These are phyloP conservation scores for Scaptomyza reducta DNA, from an alignment of 2,888 invertebrate genomes.

Conservation along the genomic window DNA sequence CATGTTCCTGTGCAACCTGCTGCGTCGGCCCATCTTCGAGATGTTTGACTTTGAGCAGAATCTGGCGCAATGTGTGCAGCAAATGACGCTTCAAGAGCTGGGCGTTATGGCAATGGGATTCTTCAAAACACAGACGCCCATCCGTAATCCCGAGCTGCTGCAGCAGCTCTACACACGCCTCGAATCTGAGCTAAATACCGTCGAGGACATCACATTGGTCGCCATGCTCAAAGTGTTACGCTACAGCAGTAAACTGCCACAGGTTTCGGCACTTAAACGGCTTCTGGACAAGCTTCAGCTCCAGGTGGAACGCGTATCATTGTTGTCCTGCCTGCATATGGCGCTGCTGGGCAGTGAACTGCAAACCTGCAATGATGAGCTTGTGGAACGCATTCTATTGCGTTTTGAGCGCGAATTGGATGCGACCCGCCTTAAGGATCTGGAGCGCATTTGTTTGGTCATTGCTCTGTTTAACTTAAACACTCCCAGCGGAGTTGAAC, in stretches of 20 bases:
- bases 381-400: slow-evolving; percentile 85
- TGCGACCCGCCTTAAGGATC: slow-evolving; percentile 88
- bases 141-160: slow-evolving; percentile 85
- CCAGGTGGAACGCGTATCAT: slow-evolving; percentile 87
- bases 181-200: slow-evolving; percentile 84
- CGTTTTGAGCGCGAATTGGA: slow-evolving; percentile 85
- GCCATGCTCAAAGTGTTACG: slow-evolving; percentile 87
- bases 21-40: slow-evolving; percentile 86
- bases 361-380: slow-evolving; percentile 84
- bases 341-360: slow-evolving; percentile 87
- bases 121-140: slow-evolving; percentile 89
- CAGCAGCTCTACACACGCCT: slow-evolving; percentile 85
- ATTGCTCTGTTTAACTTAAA: slow-evolving; percentile 87
- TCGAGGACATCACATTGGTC: slow-evolving; percentile 88
- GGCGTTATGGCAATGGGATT: slow-evolving; percentile 90
- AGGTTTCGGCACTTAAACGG: slow-evolving; percentile 84
- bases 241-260: slow-evolving; percentile 85
- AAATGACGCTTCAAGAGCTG: slow-evolving; percentile 88
- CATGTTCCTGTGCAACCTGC: slow-evolving; percentile 88
- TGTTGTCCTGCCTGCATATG: slow-evolving; percentile 88
- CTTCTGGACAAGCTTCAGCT: slow-evolving; percentile 86
- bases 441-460: slow-evolving; percentile 88
- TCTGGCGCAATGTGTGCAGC: slow-evolving; percentile 85
- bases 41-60: slow-evolving; percentile 88
- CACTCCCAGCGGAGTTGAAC: slow-evolving; percentile 85